Evolutionary conservation across 2,797 vertebrate species (phyloP).

Genomic region (Pseudochirops cupreus): DNA sequence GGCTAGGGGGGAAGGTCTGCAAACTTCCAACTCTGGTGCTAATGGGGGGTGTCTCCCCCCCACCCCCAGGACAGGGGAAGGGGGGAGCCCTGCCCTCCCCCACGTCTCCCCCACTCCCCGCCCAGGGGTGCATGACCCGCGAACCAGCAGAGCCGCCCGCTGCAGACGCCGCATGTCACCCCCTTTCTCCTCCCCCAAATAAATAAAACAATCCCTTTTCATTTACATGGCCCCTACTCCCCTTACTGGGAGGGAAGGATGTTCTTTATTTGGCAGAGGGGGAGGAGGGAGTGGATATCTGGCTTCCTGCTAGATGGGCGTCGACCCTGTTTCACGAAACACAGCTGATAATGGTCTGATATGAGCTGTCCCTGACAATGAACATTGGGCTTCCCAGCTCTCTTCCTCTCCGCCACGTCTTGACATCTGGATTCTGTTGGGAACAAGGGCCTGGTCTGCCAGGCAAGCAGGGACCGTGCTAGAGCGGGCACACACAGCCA

Average conservation of each 20-base stretch:
- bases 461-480: neutral
- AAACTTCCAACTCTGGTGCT: constrained; percentile 83
- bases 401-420: neutral
- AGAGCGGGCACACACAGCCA: neutral
- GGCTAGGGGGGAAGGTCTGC: constrained; percentile 76
- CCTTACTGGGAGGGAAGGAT: neutral
- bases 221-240: constrained; percentile 60
- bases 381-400: neutral
- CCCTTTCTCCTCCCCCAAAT: constrained; percentile 38
- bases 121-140: constrained; percentile 78
- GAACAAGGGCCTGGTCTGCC: no score
- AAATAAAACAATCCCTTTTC: constrained; percentile 81
- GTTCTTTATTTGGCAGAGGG: neutral
- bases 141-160: constrained; percentile 64
- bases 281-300: no score
- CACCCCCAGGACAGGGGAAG: constrained; percentile 74
- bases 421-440: neutral
- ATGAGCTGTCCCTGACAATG: neutral
- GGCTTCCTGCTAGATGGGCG: neutral
- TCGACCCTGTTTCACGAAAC: neutral
- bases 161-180: constrained; percentile 80
- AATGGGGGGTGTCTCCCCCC: constrained; percentile 75
- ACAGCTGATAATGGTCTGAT: neutral
- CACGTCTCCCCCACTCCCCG: constrained; percentile 77
- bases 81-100: constrained; percentile 60